These are phyloP conservation scores for Capromys pilorides DNA, from an alignment of 2,797 vertebrate species.

Conservation along the genomic window DNA sequence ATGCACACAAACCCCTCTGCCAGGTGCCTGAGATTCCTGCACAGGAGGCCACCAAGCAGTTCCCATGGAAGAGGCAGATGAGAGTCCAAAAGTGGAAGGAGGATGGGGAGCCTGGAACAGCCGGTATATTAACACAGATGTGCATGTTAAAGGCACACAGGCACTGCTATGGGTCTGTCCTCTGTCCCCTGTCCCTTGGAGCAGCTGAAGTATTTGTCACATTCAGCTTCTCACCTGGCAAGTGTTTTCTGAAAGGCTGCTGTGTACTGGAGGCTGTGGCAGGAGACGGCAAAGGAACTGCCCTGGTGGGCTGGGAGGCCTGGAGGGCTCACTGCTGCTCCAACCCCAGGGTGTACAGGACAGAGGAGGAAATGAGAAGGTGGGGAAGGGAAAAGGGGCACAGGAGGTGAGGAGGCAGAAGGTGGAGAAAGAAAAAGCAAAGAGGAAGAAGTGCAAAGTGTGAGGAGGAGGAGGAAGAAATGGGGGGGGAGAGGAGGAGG, in stretches of 20 bases:
- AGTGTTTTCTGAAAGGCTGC: not conserved
- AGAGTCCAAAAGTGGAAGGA: not conserved
- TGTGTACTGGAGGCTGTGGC: not conserved
- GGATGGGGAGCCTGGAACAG: not conserved
- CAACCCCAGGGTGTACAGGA: not conserved
- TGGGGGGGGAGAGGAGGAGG: not conserved
- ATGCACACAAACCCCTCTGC: not conserved
- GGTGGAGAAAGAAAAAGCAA: not conserved
- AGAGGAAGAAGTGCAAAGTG: too few relatives aligned
- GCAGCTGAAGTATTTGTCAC: not conserved
- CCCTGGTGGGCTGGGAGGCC: not conserved
- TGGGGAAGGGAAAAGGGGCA: not conserved
- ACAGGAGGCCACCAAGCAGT: not conserved
- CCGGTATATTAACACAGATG: not conserved
- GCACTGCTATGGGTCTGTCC: accelerated
- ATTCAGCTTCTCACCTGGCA: not conserved
- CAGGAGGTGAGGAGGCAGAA: not conserved
- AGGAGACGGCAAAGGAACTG: not conserved
- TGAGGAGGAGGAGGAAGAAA: not conserved
- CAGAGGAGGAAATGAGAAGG: not conserved
- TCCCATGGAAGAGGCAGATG: not conserved
- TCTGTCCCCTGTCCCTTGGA: not conserved
- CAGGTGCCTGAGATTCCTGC: not conserved
- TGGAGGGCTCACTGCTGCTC: too few relatives aligned
- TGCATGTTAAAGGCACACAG: accelerated